These are phyloP conservation scores for Scaptomyza polygonia DNA, from an alignment of 2,888 invertebrate species.

Conservation along the genomic window DNA sequence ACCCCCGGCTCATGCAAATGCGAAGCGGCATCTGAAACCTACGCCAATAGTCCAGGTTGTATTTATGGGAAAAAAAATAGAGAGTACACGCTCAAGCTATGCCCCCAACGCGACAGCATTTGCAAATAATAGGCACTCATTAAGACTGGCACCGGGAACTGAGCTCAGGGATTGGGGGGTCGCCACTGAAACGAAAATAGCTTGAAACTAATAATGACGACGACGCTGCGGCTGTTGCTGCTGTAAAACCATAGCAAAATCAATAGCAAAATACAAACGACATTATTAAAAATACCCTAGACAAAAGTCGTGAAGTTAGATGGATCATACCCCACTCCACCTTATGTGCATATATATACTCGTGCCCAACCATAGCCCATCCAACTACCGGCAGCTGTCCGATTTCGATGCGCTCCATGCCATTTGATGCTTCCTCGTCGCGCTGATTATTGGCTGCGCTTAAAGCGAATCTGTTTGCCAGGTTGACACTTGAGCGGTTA, in stretches of 20 bases:
- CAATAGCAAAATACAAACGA: conserved; percentile 66
- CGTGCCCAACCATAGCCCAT: background rate
- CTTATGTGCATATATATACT: too few relatives aligned
- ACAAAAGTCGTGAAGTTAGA: conserved; percentile 63
- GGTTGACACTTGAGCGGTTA: conserved; percentile 20
- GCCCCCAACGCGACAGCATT: conserved; percentile 33
- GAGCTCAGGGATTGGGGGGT: conserved; percentile 22
- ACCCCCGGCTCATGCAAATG: conserved; percentile 59
- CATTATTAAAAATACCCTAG: conserved; percentile 71
- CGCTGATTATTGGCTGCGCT: conserved; percentile 27
- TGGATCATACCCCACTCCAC: conserved; percentile 5
- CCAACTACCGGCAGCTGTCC: conserved; percentile 76
- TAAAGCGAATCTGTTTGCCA: conserved; percentile 12
- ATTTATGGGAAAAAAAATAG: conserved; percentile 68
- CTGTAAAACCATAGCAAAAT: conserved; percentile 40
- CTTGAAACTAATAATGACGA: conserved; percentile 51
- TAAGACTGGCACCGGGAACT: conserved; percentile 17
- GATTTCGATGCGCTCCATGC: conserved; percentile 50
- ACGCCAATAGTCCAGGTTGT: conserved; percentile 48
- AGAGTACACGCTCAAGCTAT: conserved; percentile 37
- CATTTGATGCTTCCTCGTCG: conserved; percentile 55
- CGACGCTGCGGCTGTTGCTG: background rate
- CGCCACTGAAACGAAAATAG: conserved; percentile 52
- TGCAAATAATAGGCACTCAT: conserved; percentile 49
- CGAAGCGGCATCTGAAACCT: conserved; percentile 62